Percentiles rank a stretch among this genome's conserved stretches.
phyloP scores from a whole-genome alignment of 2,797 vertebrate species.

The Furcifer pardalis region DNA sequence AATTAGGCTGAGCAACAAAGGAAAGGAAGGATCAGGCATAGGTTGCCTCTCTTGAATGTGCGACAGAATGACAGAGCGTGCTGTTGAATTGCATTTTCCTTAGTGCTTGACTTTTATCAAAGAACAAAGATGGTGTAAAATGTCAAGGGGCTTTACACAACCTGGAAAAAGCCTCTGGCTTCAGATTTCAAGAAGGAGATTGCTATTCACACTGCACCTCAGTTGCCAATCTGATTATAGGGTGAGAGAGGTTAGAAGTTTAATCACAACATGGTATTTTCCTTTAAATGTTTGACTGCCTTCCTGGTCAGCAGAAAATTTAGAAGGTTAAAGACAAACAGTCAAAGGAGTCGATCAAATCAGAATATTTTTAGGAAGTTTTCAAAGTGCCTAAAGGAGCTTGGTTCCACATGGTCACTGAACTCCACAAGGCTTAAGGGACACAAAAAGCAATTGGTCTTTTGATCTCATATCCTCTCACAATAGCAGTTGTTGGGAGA shows the following conservation, averaged over 20 bases:
- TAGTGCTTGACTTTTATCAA: constrained; percentile 11
- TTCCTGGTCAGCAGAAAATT: not conserved
- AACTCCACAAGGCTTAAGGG: not conserved
- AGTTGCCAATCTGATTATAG: constrained; percentile 27
- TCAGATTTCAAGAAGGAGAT: constrained; percentile 16
- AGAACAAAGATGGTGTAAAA: constrained; percentile 20
- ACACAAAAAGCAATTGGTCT: not conserved
- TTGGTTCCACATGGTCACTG: no score
- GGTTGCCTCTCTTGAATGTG: not conserved
- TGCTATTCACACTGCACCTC: not conserved
- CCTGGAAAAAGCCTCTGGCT: not conserved
- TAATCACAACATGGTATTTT: constrained; percentile 9
- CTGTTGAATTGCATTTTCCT: constrained; percentile 12
- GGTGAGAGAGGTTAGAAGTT: not conserved
- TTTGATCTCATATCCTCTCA: not conserved
- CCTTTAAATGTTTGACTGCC: constrained; percentile 8
- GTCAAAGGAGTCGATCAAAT: not conserved
- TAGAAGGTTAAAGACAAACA: constrained; percentile 3
- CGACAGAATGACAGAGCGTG: not conserved
- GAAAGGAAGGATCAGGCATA: constrained; percentile 7
- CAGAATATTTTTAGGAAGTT: not conserved
- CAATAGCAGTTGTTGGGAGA: not conserved
- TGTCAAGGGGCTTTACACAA: not conserved
- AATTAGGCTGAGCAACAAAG: not conserved
- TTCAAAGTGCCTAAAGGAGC: not conserved